Percentiles rank a stretch among this genome's conserved stretches.
Evolutionary conservation across 2,888 invertebrate species (phyloP).

Genomic region (Timema cristinae): DNA sequence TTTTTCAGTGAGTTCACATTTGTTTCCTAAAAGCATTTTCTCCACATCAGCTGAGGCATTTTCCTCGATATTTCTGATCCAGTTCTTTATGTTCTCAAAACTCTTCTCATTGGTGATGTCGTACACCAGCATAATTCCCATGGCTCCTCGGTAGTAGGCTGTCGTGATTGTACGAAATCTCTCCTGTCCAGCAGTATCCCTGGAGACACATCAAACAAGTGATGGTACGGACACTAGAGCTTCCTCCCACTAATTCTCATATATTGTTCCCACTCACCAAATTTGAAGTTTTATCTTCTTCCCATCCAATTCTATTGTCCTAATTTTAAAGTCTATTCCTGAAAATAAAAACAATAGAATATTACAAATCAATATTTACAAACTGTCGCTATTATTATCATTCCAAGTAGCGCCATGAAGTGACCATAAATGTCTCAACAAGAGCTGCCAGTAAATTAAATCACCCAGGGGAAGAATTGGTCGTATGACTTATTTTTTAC

Average conservation of each 20-base stretch:
- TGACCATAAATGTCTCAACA: too few species aligned
- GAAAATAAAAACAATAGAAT: slow-evolving; percentile 43
- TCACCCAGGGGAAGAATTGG: too few species aligned
- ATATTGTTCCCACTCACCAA: slow-evolving; percentile 65
- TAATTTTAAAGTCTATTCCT: slow-evolving; percentile 99
- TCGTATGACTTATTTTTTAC: too few species aligned
- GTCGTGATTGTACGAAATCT: slow-evolving; percentile 98
- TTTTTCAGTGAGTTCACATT: slow-evolving; percentile 96
- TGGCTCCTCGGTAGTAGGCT: slow-evolving; percentile 99
- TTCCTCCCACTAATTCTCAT: too few species aligned
- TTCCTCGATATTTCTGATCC: slow-evolving; percentile 99
- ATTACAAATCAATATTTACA: neutral
- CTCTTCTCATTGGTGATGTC: slow-evolving; percentile 99
- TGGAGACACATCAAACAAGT: slow-evolving; percentile 43
- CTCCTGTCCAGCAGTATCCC: slow-evolving; percentile 99
- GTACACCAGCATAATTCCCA: slow-evolving; percentile 99
- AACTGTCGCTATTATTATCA: neutral
- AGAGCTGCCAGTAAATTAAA: too few species aligned
- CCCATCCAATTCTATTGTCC: slow-evolving; percentile 96
- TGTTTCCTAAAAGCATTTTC: slow-evolving; percentile 98
- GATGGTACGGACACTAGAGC: slow-evolving; percentile 17
- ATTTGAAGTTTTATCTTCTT: slow-evolving; percentile 99
- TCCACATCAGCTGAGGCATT: slow-evolving; percentile 98
- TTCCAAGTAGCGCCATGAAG: too few species aligned
- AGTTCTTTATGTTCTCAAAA: slow-evolving; percentile 98